Percentiles rank a stretch among this genome's conserved stretches.
Conservation (phyloP, 2,888 invertebrate genomes). For the Leptogaster cylindrica region DNA sequence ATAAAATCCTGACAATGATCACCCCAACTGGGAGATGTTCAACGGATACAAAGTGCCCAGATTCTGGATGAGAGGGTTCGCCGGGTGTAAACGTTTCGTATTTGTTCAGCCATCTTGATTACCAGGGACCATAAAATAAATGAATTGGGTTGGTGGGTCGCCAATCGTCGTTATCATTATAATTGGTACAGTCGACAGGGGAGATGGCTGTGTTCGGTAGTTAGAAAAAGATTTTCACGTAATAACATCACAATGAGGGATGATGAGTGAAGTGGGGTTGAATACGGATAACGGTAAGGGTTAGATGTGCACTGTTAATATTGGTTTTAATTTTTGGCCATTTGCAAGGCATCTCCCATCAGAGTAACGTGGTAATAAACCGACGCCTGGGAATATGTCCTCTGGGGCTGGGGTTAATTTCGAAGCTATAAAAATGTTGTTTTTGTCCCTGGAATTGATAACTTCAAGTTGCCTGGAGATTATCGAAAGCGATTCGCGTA, state of each 20-base stretch:
- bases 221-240: slow-evolving; percentile 47
- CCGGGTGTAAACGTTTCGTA: slow-evolving; percentile 40
- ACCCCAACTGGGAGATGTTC: slow-evolving; percentile 33
- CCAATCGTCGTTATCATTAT: slow-evolving; percentile 16
- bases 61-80: slow-evolving; percentile 4
- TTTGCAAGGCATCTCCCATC: slow-evolving; percentile 19
- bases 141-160: slow-evolving; percentile 45
- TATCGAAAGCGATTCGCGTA: background rate
- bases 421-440: slow-evolving; percentile 27
- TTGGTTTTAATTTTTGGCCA: slow-evolving; percentile 46
- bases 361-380: slow-evolving; percentile 5
- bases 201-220: slow-evolving; percentile 25
- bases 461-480: background rate
- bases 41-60: slow-evolving; percentile 40
- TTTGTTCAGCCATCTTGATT: slow-evolving; percentile 49
- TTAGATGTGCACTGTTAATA: slow-evolving; percentile 29
- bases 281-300: slow-evolving; percentile 16
- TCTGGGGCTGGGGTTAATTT: slow-evolving; percentile 31
- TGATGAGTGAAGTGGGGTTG: slow-evolving; percentile 41
- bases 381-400: slow-evolving; percentile 20
- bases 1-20: slow-evolving; percentile 12
- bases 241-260: slow-evolving; percentile 47
- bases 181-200: background rate
- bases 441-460: slow-evolving; percentile 35
- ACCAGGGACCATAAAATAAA: slow-evolving; percentile 47